Conservation (phyloP, 2,888 invertebrate genomes). For the Eupithecia pulchellata region DNA sequence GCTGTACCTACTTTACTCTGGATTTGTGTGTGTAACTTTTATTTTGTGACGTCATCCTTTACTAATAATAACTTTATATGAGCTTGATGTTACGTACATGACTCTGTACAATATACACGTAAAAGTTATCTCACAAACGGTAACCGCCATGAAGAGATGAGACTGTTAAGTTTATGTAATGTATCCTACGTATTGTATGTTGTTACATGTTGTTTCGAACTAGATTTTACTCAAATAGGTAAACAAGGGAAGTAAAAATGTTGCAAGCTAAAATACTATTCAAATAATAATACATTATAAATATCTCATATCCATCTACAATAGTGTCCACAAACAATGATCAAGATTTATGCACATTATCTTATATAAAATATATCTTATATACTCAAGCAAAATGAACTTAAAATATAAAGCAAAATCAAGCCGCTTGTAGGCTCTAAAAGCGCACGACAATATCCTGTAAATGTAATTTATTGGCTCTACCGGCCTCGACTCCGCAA, state of each 20-base stretch:
- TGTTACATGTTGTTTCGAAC: too few species aligned
- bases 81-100: neutral
- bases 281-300: too few species aligned
- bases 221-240: too few species aligned
- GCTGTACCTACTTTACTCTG: slow-evolving; percentile 2
- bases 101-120: neutral
- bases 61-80: neutral
- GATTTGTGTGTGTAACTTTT: neutral
- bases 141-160: neutral
- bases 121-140: neutral
- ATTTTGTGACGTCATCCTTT: slow-evolving; percentile 4
- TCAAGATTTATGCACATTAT: neutral
- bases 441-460: slow-evolving; percentile 47
- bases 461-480: slow-evolving; percentile 49
- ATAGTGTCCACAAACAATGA: too few species aligned
- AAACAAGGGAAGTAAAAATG: too few species aligned
- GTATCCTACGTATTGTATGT: too few species aligned
- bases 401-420: neutral
- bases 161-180: too few species aligned
- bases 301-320: too few species aligned
- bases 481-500: slow-evolving; percentile 29
- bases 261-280: too few species aligned
- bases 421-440: slow-evolving; percentile 37
- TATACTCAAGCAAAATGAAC: neutral
- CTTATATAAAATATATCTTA: too few species aligned